Evolutionary conservation across 2,113 vertebrate genomes (phyloP), one percentile per base, ranked within the genome.

Genomic region (Xenopus laevis): DNA sequence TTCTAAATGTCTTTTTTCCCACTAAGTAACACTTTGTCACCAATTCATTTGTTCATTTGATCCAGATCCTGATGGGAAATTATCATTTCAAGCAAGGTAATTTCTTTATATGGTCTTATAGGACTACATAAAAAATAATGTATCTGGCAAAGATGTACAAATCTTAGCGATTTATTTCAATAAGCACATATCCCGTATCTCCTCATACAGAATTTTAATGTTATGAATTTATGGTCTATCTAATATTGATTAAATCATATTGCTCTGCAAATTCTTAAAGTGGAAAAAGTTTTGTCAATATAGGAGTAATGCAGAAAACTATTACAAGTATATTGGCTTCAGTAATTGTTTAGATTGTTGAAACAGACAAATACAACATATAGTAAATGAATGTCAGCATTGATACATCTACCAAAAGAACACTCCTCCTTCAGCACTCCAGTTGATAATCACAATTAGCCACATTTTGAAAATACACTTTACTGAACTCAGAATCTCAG

Each of bases 21-120:
- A 40, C 57, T 61, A 75, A 75, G 57, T 68, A 68, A 67, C 23
- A 62, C 18, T 69, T 53, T 69, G 65, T 69, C 66, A 76, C 59
- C n/a, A 44, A 16, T 46, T 53, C 65, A 68, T 68, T 60, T 67
- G 58, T 59, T 75, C 40, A 20, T 21, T 44, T 72, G 17, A 52
- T 75, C 23, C 65, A 68, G 30, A 75, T 61, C 27, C 27, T 69
- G 73, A 63, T 76, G 73, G 59, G 59, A 69, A 69, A 59, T 76
- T 69, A 69, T 69, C 15, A 69, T 63, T 69, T 55, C 23, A 63
- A 69, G 46, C 73, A 69, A 69, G 62, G 66, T 76, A 62, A 62
- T 76, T 74, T 76, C 69, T 74, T 76, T 76, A 76, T 76, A 76
- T 76, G 73, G 47, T 76, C 73, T 75, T 58, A 72, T 27, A 5